Base-by-base conservation (phyloP, 1,140 invertebrate species). In the Trissolcus basalis region DNA sequence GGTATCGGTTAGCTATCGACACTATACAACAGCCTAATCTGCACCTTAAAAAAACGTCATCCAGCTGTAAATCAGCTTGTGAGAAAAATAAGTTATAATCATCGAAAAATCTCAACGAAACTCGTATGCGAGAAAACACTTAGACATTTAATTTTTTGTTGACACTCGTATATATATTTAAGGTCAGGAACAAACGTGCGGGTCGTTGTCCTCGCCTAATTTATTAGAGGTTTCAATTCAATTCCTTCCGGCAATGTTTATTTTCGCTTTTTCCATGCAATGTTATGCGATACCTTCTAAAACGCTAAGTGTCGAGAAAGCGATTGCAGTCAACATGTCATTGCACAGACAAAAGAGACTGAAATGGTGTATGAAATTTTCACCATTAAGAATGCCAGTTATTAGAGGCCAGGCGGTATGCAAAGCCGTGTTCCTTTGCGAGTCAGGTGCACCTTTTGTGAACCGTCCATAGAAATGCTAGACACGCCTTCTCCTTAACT, bases 391-490 rank as follows among this genome's bases (percentile, higher is more conserved):
- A 59, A 69, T 75, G 64, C 41, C 53, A 61, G 63, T 64, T 41
- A 63, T 74, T 75, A 69, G 51, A 13, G 43, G 64, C 59, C 19
- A 44, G 33, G 43, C 50, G 51, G 55, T 55, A 51, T 32, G 50
- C 45, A 61, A 13, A 11, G 19, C 19, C 39, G 54, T 45, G 35
- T 63, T 68, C 53, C 41, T 69, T 35, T 7, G 48, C 39, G 58
- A 75, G 72, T 75, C 72, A 75, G 72, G 72, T 75, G 72, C 64
- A 75, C 27, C 72, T 75, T 74, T 75, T 75, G 72, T 75, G 59
- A 32, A 39, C 59, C 56, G 27, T 51, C 11, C 43, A 61, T 36
- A 39, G 10, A 63, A 75, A 68, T 63, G 58, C 51, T 59, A 75
- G 72, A 59, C 72, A 75, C 72, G 59, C 72, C 72, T 75, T 75